phyloP scores from a whole-genome alignment of 2,797 vertebrate genomes.

The Lemur catta region DNA sequence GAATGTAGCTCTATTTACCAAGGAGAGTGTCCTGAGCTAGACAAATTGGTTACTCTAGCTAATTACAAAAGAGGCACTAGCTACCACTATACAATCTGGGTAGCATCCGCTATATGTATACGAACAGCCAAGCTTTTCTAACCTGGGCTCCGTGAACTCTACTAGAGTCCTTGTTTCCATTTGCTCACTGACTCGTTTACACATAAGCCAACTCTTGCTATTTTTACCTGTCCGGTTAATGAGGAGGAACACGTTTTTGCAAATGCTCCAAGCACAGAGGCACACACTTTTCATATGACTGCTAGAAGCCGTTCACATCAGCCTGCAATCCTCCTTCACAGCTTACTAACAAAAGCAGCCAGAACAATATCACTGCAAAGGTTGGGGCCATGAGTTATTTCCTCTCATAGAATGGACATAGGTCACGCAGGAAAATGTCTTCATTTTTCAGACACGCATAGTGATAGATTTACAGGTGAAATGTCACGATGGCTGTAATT shows the following conservation, averaged over 20 bases:
- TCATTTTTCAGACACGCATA: background rate
- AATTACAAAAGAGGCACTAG: background rate
- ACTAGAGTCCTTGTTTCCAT: background rate
- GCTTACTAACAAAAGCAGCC: slow-evolving; percentile 10
- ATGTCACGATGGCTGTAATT: background rate
- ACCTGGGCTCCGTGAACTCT: background rate
- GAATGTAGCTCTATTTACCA: background rate
- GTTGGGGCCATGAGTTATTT: slow-evolving; percentile 6
- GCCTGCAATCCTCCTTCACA: background rate
- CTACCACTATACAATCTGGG: background rate
- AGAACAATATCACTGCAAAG: slow-evolving; percentile 30
- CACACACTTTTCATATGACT: slow-evolving; percentile 31
- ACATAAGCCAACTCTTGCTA: background rate
- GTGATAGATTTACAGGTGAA: background rate
- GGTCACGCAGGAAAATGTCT: background rate
- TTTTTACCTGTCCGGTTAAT: slow-evolving; percentile 18
- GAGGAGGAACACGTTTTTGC: background rate
- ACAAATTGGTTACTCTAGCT: background rate
- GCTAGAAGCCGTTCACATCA: background rate
- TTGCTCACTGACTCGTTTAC: background rate
- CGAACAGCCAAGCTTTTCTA: background rate
- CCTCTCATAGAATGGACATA: slow-evolving; percentile 50
- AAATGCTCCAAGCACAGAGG: slow-evolving; percentile 38
- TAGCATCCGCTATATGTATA: background rate
- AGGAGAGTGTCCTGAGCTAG: background rate